Base-by-base conservation (phyloP, 2,888 invertebrate genomes). In the Calliopum simillimum region DNA sequence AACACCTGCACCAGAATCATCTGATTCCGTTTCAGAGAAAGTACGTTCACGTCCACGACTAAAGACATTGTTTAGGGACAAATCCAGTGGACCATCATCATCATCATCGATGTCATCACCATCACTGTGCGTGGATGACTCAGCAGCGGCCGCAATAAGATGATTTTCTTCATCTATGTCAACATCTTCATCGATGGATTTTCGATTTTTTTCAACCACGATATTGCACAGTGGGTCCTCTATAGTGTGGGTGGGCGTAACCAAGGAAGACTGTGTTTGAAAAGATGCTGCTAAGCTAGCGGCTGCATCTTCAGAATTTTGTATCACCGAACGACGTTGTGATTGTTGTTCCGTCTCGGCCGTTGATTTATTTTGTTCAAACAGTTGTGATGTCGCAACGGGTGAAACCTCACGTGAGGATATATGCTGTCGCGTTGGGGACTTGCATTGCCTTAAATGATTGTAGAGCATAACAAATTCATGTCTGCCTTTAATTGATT, bases 1-100 rank as follows among this genome's bases (percentile, higher is more conserved):
- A 11, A 76, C 77, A 79, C 92, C 93, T 73, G 78, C 77, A n/a
- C 79, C 77, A 0, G 82, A 81, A 70, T 94, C 93, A 86, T 94
- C 95, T 77, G 94, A 94, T 72, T 94, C 93, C 3, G 75, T 76
- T 51, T 75, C 77, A 41, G 77, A 77, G 67, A 74, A 77, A 1
- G 74, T 68, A 49, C 75, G 74, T 46, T 58, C 55, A 47, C 75
- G 74, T 80, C 86, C 78, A 75, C 83, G 72, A 21, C 67, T 58
- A 43, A 67, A 67, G 8, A 58, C 67, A 23, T 58, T 80, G 69
- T 88, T 86, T 56, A 92, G 90, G 77, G 94, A 92, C 83, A 95
- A 88, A 88, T 96, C 95, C 85, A 95, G 85, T 16, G 95, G 95
- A 72, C 91, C 91, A 77, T 93, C 92, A 76, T 90, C 89, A 70